Evolutionary conservation across 2,888 invertebrate species (phyloP).

Genomic region (Caenorhabditis afra): DNA sequence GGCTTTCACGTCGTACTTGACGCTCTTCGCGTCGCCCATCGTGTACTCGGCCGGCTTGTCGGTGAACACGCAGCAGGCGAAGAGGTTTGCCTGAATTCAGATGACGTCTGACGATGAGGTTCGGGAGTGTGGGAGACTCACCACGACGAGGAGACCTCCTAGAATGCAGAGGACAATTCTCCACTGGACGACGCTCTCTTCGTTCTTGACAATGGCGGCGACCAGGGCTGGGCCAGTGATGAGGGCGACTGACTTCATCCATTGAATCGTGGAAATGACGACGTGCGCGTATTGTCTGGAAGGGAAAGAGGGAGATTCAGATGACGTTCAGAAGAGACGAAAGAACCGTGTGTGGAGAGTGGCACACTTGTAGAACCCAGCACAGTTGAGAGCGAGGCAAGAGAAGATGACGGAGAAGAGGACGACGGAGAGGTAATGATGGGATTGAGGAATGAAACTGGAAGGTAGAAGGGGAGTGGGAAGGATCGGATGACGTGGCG

Average conservation of each 20-base stretch:
- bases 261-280: conserved; percentile 74
- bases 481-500: no score
- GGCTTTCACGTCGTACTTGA: conserved; percentile 44
- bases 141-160: conserved; percentile 39
- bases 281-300: conserved; percentile 72
- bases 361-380: conserved; percentile 78
- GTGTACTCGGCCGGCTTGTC: conserved; percentile 59
- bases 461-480: neutral
- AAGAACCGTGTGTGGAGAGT: conserved; percentile 71
- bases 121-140: conserved; percentile 6
- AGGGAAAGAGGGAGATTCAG: neutral
- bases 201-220: conserved; percentile 66
- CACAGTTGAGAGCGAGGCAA: conserved; percentile 72
- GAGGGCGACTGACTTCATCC: conserved; percentile 76
- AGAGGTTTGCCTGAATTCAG: conserved; percentile 39
- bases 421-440: conserved; percentile 52
- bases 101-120: neutral
- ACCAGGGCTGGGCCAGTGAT: conserved; percentile 74
- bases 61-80: conserved; percentile 45
- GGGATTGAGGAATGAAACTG: conserved; percentile 47
- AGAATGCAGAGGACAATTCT: conserved; percentile 49
- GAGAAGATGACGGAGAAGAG: conserved; percentile 69
- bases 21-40: conserved; percentile 21
- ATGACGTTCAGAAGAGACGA: neutral
- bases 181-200: conserved; percentile 60